Percentiles rank a stretch among this genome's conserved stretches.
Conservation (phyloP, 2,888 invertebrate species). For the Buathra laborator region DNA sequence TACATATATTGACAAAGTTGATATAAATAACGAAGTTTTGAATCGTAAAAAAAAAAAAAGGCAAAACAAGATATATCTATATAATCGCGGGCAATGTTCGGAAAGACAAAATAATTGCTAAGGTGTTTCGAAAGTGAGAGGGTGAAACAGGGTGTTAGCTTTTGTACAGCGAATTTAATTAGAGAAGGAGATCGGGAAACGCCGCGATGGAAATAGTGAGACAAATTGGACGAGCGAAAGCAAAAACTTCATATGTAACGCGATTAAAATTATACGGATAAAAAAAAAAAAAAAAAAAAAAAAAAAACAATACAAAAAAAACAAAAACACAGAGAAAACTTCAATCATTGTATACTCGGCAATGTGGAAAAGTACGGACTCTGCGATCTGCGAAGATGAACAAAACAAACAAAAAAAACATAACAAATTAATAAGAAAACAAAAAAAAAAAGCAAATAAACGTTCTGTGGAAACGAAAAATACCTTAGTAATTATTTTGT, state of each 20-base stretch:
- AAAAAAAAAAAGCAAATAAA: conserved; percentile 78
- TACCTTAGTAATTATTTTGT: conserved; percentile 83
- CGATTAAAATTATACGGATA: conserved; percentile 45
- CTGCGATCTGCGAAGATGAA: conserved; percentile 13
- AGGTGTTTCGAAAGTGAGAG: conserved; percentile 75
- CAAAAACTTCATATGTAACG: conserved; percentile 69
- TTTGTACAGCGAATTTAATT: conserved; percentile 62
- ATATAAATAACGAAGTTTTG: no score
- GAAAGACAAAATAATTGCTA: conserved; percentile 82
- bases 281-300: conserved; percentile 1
- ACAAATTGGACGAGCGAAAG: conserved; percentile 28
- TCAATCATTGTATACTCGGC: conserved; percentile 46
- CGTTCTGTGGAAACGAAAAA: conserved; percentile 80
- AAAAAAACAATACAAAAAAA: conserved; percentile 3
- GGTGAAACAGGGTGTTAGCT: conserved; percentile 61
- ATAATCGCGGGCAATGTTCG: conserved; percentile 68
- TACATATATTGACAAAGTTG: conserved; percentile 30
- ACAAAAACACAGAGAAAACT: conserved; percentile 13
- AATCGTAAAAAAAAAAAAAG: neutral
- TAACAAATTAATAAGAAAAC: conserved; percentile 66
- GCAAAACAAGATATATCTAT: conserved; percentile 56
- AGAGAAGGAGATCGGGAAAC: conserved; percentile 35
- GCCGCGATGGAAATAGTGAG: conserved; percentile 41
- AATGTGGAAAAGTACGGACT: conserved; percentile 48
- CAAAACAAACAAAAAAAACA: conserved; percentile 16